A percentile compares a stretch with the other conserved stretches of the same genome.
Conservation (phyloP, 2,797 vertebrate species). For the Enteromius fasciolatus region DNA sequence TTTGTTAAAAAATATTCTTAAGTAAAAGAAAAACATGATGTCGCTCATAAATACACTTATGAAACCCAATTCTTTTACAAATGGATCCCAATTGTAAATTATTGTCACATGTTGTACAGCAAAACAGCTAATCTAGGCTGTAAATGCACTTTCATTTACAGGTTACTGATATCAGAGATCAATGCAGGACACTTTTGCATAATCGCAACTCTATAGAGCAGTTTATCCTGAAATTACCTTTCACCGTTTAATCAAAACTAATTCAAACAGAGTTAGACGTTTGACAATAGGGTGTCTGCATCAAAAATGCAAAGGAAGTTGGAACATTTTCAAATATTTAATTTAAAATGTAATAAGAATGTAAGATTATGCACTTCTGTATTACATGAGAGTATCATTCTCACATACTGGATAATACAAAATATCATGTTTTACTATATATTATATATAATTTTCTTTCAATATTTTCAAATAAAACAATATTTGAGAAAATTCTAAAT, state of each 20-base stretch:
- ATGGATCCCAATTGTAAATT: neutral
- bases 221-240: neutral
- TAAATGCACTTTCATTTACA: neutral
- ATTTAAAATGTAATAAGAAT: neutral
- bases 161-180: slow-evolving; percentile 1
- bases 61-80: neutral
- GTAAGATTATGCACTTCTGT: neutral
- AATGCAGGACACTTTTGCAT: slow-evolving; percentile 1
- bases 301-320: neutral
- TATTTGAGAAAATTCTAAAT: too few relatives aligned
- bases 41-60: neutral
- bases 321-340: neutral
- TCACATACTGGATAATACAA: neutral
- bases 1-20: neutral
- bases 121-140: neutral
- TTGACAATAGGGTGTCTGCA: neutral
- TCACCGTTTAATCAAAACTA: neutral
- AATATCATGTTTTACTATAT: too few relatives aligned
- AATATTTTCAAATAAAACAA: too few relatives aligned
- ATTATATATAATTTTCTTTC: too few relatives aligned
- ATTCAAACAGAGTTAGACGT: neutral
- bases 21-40: neutral
- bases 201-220: neutral
- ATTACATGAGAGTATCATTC: neutral
- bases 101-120: neutral